Base-by-base conservation (phyloP, 2,113 vertebrate species). In the Pseudorectes ferrugineus region DNA sequence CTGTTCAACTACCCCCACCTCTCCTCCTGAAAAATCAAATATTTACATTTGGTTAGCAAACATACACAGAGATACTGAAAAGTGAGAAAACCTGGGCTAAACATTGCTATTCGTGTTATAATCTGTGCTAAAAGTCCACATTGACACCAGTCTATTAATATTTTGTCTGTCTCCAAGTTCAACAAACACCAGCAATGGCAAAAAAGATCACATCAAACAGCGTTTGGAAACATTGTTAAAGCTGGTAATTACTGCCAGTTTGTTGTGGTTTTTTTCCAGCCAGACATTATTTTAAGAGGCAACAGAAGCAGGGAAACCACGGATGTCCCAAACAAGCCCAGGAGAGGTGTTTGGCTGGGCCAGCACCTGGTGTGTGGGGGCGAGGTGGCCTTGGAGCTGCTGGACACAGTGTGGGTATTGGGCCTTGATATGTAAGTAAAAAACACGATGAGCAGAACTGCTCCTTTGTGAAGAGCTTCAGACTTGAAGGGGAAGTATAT, bases 331-430 rank as follows among this genome's bases (percentile, higher is more conserved):
- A 17, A 42, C 14, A 33, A 46, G 35, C 24, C 45, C 35, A 52
- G 42, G 22, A 58, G 46, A 48, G 23, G 29, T 2, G 40, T 55
- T 42, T 55, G 71, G 48, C 3, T 48, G 35, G 26, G 48, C 12
- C 31, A 28, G 35, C 62, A 35, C 11, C 46, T 20, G 62, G 11
- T 20, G 35, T 20, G 35, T 46, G n/a, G 77, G 63, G 40, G 14
- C 0, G 8, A 55, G 31, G 45, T 36, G 78, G 31, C 40, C 55
- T 48, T 24, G 35, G 46, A 82, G 68, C 7, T 17, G 31, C 40
- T 2, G 5, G 31, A 23, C 0, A 3, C 40, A 16, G 22, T 6
- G 15, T 5, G 31, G 59, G 46, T 2, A 1, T 48, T 3, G 35
- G 35, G 49, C 52, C 20, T 23, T 82, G 63, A 3, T 8, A 54